These are phyloP conservation scores for Oxystoma pomonae DNA, from an alignment of 2,888 invertebrate genomes.

Conservation along the genomic window DNA sequence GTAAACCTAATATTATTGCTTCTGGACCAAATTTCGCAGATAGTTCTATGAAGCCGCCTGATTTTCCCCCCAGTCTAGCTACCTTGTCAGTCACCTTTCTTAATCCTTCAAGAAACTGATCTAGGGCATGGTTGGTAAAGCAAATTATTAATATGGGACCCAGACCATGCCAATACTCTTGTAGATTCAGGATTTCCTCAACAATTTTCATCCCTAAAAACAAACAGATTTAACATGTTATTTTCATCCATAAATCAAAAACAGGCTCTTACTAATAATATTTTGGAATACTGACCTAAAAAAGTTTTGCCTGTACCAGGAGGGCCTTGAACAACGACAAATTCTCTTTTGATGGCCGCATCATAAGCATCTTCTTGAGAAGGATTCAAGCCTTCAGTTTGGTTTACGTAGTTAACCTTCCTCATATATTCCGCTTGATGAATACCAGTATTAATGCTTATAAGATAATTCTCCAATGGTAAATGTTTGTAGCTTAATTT, in stretches of 20 bases:
- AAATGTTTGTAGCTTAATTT: slow-evolving; percentile 53
- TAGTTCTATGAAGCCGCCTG: background rate
- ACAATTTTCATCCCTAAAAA: slow-evolving; percentile 77
- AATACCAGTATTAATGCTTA: slow-evolving; percentile 48
- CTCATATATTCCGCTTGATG: slow-evolving; percentile 41
- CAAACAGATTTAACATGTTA: too few relatives aligned
- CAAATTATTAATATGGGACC: slow-evolving; percentile 66
- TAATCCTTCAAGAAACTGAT: slow-evolving; percentile 69
- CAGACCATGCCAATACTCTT: slow-evolving; percentile 44
- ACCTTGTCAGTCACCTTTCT: slow-evolving; percentile 55
- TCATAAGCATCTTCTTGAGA: slow-evolving; percentile 65
- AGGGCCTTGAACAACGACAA: slow-evolving; percentile 80
- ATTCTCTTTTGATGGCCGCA: slow-evolving; percentile 65
- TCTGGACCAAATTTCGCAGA: background rate
- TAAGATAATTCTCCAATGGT: slow-evolving; percentile 66
- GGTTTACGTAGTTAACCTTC: background rate
- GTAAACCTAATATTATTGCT: background rate
- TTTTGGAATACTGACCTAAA: slow-evolving; percentile 59
- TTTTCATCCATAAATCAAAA: too few relatives aligned
- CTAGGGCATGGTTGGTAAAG: slow-evolving; percentile 66
- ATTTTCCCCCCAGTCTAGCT: slow-evolving; percentile 57
- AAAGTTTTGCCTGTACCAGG: slow-evolving; percentile 87
- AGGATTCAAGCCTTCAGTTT: slow-evolving; percentile 41
- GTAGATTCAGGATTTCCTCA: slow-evolving; percentile 54
- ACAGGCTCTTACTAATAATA: too few relatives aligned